Conservation (phyloP, 2,888 invertebrate species). For the Dynastes hyllus region DNA sequence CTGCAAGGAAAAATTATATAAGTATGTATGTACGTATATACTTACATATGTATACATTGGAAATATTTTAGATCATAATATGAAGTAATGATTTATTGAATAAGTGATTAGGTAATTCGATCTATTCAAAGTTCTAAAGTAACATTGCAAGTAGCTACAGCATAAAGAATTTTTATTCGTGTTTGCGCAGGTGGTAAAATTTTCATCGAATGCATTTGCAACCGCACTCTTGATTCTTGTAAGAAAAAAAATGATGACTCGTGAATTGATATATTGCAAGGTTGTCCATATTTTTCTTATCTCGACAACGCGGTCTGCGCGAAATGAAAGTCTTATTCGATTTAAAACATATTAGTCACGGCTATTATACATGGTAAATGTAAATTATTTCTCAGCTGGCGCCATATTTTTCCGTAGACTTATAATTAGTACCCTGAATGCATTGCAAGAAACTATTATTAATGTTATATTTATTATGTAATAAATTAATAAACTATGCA, state of each 20-base stretch:
- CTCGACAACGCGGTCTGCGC: neutral
- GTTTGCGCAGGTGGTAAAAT: no score
- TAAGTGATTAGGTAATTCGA: conserved; percentile 31
- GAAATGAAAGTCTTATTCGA: conserved; percentile 39
- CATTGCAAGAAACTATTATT: conserved; percentile 16
- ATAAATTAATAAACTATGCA: neutral
- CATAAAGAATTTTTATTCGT: neutral
- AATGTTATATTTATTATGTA: conserved; percentile 18
- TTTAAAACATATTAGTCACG: conserved; percentile 35
- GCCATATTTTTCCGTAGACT: conserved; percentile 31
- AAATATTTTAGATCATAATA: neutral
- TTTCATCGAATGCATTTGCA: neutral
- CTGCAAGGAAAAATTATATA: neutral
- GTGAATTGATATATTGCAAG: conserved; percentile 18
- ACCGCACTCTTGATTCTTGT: neutral
- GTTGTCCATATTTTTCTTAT: conserved; percentile 9
- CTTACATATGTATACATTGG: neutral
- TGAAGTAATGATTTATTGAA: conserved; percentile 15
- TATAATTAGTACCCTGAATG: conserved; percentile 37
- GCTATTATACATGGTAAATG: conserved; percentile 26
- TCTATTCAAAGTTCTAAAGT: conserved; percentile 20
- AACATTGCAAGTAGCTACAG: neutral
- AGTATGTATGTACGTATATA: neutral
- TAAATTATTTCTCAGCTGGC: conserved; percentile 36
- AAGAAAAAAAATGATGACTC: neutral